Evolutionary conservation across 2,113 vertebrate genomes (phyloP), one percentile per base, ranked within the genome.

Genomic region (Amazona vittata): DNA sequence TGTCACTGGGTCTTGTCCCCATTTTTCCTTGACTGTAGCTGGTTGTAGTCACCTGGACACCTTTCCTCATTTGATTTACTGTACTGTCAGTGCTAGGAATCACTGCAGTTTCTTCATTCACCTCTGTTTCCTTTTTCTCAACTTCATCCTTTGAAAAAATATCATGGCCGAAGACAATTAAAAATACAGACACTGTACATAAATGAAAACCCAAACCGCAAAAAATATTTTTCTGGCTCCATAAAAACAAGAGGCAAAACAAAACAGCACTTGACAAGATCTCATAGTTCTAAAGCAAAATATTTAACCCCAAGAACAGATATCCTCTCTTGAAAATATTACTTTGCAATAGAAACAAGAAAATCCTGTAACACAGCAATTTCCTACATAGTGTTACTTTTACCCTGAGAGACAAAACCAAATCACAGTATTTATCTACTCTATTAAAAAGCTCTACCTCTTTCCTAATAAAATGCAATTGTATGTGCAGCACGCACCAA

Each of bases 91-190:
- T 97, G 65, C 92, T 94, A 84, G 97, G 91, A 93, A 96, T 90
- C 74, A 97, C 89, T 83, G 67, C 35, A 86, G n/a, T 90, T 69
- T 97, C 97, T 96, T 96, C 97, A 94, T 96, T 93, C 63, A 74
- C 77, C 15, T 95, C 84, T 87, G 83, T n/a, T 93, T 96, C 92
- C 86, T 95, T 97, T 82, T 91, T 96, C 77, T 97, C 95, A 87
- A 96, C 97, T 97, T 98, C 97, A 78, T 98, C 97, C 98, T 98
- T 97, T 84, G 88, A 89, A 98, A 98, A 97, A 83, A 85, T 94
- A 97, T 39, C 43, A 94, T 25, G 93, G 78, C 41, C 89, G 2
- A 91, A 93, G 78, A 95, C 29, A 91, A 87, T 93, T 96, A 94
- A 96, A 83, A 87, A 84, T 24, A 91, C 8, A 86, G 59, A 77